Percentiles rank a stretch among this genome's conserved stretches.
Evolutionary conservation across 2,797 vertebrate genomes (phyloP).

Genomic region (Neopelma chrysocephalum): DNA sequence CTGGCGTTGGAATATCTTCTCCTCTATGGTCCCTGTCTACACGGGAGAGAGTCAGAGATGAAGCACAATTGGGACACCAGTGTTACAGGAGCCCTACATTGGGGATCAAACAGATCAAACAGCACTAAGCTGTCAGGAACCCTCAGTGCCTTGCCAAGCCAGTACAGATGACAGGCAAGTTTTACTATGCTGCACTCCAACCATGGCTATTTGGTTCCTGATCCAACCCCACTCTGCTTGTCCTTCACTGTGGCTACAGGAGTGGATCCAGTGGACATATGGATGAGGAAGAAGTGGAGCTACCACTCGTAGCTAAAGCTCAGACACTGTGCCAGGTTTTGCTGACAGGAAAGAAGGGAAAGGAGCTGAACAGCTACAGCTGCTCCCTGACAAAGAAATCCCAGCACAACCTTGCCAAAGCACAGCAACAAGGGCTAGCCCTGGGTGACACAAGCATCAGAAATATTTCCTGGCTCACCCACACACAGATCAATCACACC

Average conservation of each 20-base stretch:
- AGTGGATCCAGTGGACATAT: neutral
- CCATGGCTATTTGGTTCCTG: accelerated
- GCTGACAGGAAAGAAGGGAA: neutral
- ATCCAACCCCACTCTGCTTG: neutral
- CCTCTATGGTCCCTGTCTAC: constrained; percentile 95
- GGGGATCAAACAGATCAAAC: neutral
- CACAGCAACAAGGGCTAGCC: neutral
- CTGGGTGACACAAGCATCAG: neutral
- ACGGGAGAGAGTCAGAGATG: neutral
- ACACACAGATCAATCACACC: neutral
- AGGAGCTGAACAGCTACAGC: neutral
- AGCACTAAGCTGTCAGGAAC: neutral
- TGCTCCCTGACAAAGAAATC: neutral
- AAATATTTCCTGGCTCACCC: neutral
- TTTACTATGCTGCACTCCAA: neutral
- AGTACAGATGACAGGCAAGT: neutral
- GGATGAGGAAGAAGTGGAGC: neutral
- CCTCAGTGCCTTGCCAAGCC: neutral
- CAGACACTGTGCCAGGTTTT: neutral
- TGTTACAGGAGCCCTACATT: accelerated
- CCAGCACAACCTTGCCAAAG: neutral
- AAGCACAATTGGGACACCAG: neutral
- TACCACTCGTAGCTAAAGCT: neutral
- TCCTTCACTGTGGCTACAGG: neutral
- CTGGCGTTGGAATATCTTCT: constrained; percentile 97